Percentiles rank a stretch among this genome's conserved stretches.
phyloP scores from a whole-genome alignment of 2,797 vertebrate species.

The Gymnothorax javanicus region DNA sequence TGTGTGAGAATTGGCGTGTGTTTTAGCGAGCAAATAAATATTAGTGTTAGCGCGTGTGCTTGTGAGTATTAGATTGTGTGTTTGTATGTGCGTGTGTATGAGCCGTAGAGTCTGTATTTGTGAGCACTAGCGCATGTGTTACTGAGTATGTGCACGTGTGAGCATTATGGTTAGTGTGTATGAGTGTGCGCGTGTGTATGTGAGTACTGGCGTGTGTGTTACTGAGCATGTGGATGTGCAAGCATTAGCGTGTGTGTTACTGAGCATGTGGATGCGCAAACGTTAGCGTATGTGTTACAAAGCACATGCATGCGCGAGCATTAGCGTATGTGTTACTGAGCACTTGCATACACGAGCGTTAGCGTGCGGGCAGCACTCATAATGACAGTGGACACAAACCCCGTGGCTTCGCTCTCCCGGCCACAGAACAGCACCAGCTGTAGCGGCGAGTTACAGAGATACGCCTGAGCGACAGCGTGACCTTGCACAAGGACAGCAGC shows the following conservation, averaged over 20 bases:
- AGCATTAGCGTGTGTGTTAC: background rate
- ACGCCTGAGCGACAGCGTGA: background rate
- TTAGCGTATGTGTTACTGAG: conserved; percentile 14
- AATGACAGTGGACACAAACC: conserved; percentile 2
- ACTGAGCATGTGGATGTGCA: too few relatives aligned
- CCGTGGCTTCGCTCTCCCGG: background rate
- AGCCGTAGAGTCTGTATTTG: background rate
- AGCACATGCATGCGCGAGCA: conserved; percentile 17
- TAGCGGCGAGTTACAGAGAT: conserved; percentile 10
- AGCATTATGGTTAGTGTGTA: background rate
- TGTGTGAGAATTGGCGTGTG: background rate
- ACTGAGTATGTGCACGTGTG: background rate
- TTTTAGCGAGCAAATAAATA: background rate
- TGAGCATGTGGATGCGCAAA: background rate
- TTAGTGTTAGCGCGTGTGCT: background rate
- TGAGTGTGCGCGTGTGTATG: background rate
- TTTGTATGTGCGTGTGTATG: background rate
- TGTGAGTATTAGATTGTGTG: background rate
- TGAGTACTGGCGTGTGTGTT: background rate
- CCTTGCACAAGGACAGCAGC: conserved; percentile 5
- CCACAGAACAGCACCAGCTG: background rate
- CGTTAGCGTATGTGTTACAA: background rate
- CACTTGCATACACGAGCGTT: conserved; percentile 9
- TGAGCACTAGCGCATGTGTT: conserved; percentile 27
- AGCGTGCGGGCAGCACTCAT: background rate